Percentiles rank a stretch among this genome's conserved stretches.
phyloP scores from a whole-genome alignment of 1,140 invertebrate species.

The Drosophila watanabei region DNA sequence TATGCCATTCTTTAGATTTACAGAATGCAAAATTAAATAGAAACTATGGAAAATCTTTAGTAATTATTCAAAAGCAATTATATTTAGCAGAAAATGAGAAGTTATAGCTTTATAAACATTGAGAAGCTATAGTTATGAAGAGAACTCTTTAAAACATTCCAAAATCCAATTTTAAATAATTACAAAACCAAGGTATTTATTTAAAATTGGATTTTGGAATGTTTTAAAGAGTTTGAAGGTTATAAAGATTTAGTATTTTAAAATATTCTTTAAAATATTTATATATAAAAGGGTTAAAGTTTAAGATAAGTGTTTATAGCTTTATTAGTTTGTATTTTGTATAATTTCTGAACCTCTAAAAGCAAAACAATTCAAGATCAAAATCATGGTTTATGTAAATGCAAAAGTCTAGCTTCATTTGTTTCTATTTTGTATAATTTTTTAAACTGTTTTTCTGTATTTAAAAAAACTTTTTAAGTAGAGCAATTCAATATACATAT shows the following conservation, averaged over 20 bases:
- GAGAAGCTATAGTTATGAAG: background rate
- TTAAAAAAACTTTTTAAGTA: no score
- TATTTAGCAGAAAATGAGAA: background rate
- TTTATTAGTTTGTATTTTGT: no score
- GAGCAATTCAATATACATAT: no score
- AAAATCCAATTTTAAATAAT: no score
- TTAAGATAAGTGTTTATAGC: no score
- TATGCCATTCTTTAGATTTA: background rate
- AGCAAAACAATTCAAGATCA: no score
- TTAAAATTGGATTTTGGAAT: background rate
- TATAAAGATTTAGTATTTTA: background rate
- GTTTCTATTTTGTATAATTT: background rate
- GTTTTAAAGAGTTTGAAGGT: background rate
- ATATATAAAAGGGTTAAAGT: background rate
- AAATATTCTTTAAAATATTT: background rate
- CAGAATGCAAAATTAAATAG: background rate
- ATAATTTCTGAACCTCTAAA: no score
- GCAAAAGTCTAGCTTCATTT: background rate
- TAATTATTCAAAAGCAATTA: background rate
- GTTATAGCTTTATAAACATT: background rate
- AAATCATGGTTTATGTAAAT: background rate
- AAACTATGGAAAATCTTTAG: background rate
- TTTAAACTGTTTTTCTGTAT: background rate
- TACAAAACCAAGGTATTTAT: no score
- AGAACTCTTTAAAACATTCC: no score